These are phyloP conservation scores for Mythimna impura DNA, from an alignment of 2,888 invertebrate species.

Conservation along the genomic window DNA sequence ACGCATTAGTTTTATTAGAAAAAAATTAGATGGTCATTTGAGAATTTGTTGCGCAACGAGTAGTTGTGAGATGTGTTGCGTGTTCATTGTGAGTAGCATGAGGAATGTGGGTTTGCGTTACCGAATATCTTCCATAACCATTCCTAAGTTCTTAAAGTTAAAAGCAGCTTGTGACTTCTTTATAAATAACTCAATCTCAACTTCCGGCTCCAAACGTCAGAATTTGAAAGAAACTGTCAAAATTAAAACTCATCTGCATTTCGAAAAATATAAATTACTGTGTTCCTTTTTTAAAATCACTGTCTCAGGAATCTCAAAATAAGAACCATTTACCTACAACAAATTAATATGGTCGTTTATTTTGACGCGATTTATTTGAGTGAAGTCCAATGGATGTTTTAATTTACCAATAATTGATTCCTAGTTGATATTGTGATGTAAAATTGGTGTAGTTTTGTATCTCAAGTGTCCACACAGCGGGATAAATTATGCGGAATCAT, in stretches of 20 bases:
- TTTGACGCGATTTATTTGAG: neutral
- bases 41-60: conserved; percentile 48
- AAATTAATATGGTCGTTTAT: no score
- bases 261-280: neutral
- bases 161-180: neutral
- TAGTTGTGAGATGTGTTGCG: conserved; percentile 16
- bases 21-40: conserved; percentile 66
- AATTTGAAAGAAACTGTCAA: conserved; percentile 8
- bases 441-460: no score
- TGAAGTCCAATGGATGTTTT: no score
- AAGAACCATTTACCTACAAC: no score
- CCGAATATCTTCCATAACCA: no score
- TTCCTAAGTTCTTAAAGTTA: neutral
- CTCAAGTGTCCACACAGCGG: no score
- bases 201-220: neutral
- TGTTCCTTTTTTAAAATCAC: neutral
- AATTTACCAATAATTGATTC: no score
- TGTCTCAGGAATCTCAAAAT: no score
- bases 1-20: conserved; percentile 83
- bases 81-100: conserved; percentile 14
- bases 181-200: neutral
- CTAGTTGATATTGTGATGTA: no score
- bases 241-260: neutral
- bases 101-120: conserved; percentile 10
- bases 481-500: no score